Base-by-base conservation (phyloP, 1,140 invertebrate genomes). In the Caerostris darwini region DNA sequence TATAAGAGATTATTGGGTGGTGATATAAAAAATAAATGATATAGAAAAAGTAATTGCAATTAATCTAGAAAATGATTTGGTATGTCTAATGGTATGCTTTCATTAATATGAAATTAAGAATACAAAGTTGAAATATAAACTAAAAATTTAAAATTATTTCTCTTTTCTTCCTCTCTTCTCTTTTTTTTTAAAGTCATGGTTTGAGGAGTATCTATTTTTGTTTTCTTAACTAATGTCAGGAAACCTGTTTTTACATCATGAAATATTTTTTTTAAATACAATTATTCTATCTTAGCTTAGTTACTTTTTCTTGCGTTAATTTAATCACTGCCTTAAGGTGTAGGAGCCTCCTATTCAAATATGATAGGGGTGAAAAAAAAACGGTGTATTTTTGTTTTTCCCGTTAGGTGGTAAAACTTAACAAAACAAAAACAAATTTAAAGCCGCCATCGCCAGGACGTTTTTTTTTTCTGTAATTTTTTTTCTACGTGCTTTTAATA, bases 381-480 rank as follows among this genome's bases (percentile, higher is more conserved):
- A 93, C 71, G 50, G 64, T 50, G 3, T n/a, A 54, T 94, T 94
- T 86, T 93, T 71, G 50, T 94, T 94, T 88, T 94, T 89, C 61
- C 92, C 83, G 85, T 94, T 94, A 89, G 85, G 92, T 81, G 86
- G 92, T 81, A 94, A 85, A 88, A 94, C 17, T 58, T 67, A 88
- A 89, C 86, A 87, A 93, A 88, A 86, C 86, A 88, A 88, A 88
- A 89, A 86, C 67, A 94, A 87, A 67, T 87, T 93, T 94, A 67
- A 94, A 94, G 92, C 92, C 92, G 92, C 92, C 92, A 94, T 94
- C 92, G 19, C 71, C 69, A 94, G 92, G 85, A 89, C 92, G 83
- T 94, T 94, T 94, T 94, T 92, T 34, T 94, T 94, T 86, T 89
- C 90, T 83, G 54, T 87, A 59, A 34, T 94, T 94, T 94, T 92